A percentile compares a stretch with the other conserved stretches of the same genome.
phyloP scores from a whole-genome alignment of 2,113 vertebrate genomes.

The Amia ocellicauda region DNA sequence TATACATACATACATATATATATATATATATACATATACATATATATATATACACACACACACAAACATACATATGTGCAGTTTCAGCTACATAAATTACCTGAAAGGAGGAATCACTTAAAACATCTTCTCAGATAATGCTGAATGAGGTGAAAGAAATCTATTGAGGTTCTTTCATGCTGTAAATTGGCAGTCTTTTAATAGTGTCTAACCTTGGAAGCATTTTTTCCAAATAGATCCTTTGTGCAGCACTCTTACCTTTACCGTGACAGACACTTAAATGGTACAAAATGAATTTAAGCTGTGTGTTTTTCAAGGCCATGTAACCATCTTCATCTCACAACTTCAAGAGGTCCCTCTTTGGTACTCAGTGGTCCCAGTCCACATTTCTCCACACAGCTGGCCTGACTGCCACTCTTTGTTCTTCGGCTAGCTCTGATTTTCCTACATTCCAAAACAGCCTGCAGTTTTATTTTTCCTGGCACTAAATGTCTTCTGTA shows the following conservation, averaged over 20 bases:
- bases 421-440: conserved; percentile 47
- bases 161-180: neutral
- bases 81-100: too few species aligned
- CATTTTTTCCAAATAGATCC: neutral
- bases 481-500: conserved; percentile 39
- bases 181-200: neutral
- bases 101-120: too few species aligned
- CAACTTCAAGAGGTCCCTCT: neutral
- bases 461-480: conserved; percentile 53
- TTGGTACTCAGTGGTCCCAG: conserved; percentile 1
- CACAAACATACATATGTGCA: too few species aligned
- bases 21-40: too few species aligned
- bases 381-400: conserved; percentile 18
- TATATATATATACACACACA: too few species aligned
- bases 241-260: conserved; percentile 1
- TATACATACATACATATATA: too few species aligned
- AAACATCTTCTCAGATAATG: too few species aligned
- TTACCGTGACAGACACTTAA: neutral
- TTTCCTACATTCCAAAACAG: conserved; percentile 46
- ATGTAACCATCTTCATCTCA: neutral
- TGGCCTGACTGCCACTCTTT: conserved; percentile 33
- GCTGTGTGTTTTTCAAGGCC: neutral
- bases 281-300: neutral
- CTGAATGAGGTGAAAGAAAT: neutral
- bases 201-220: neutral